Percentiles rank a stretch among this genome's conserved stretches.
These are phyloP conservation scores for Nematolebias whitei DNA, from an alignment of 2,113 vertebrate species.

Conservation along the genomic window DNA sequence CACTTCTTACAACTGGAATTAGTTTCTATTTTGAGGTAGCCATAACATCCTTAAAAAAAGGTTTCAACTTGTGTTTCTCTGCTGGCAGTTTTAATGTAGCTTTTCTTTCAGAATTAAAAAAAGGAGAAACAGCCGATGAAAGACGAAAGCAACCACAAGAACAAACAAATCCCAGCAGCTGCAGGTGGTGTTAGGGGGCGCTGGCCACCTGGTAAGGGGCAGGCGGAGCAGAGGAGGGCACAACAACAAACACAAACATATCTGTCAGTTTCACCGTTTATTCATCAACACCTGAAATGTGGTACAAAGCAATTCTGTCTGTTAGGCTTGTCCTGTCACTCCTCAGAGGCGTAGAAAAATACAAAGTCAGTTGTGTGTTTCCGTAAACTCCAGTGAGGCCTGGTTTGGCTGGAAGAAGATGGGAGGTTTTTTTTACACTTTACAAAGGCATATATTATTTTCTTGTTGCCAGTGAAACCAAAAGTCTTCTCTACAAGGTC, in stretches of 20 bases:
- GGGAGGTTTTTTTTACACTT: conserved; percentile 73
- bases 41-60: conserved; percentile 73
- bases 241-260: conserved; percentile 83
- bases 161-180: conserved; percentile 49
- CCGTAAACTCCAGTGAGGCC: conserved; percentile 78
- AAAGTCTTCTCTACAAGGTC: conserved; percentile 84
- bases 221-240: conserved; percentile 36
- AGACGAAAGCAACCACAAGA: conserved; percentile 44
- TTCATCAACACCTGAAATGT: conserved; percentile 86
- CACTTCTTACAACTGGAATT: conserved; percentile 60
- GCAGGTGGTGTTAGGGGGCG: conserved; percentile 14
- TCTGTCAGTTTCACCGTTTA: conserved; percentile 88
- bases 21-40: conserved; percentile 80
- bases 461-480: conserved; percentile 88
- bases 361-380: conserved; percentile 82
- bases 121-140: conserved; percentile 31
- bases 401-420: conserved; percentile 61
- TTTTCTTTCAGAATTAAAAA: conserved; percentile 38
- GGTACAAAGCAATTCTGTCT: conserved; percentile 81
- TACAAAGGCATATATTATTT: conserved; percentile 87
- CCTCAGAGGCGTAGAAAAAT: conserved; percentile 79
- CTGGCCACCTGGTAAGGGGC: conserved; percentile 26
- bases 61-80: conserved; percentile 80
- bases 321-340: conserved; percentile 81
- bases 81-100: conserved; percentile 73